Evolutionary conservation across 1,140 invertebrate genomes (phyloP), one percentile per base, ranked within the genome.

Genomic region (Dolichoris vasculosae): DNA sequence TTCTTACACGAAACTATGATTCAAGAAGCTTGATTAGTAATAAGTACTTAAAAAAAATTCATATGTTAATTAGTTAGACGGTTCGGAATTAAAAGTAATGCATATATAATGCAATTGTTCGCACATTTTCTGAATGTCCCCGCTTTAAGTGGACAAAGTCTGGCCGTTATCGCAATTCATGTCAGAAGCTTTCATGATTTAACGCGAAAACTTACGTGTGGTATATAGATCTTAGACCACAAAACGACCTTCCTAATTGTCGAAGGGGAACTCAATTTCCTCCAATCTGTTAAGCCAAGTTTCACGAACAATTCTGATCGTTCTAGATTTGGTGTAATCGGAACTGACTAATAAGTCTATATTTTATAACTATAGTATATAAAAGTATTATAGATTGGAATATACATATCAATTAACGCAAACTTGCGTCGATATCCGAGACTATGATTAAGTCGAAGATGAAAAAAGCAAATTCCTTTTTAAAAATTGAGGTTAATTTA

Each of bases 61-160:
- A 55, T 59, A 75, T 38, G 48, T 40, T 71, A 75, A 59, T 75
- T 59, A 82, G 13, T 32, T 4, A 32, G 1, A 15, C 0, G 40
- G 8, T n/a, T 30, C 26, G 23, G 3, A 85, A 80, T 73, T 59
- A n/a, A 80, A 85, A 85, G 64, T 73, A 80, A 85, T 85, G 77
- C 83, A 80, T 85, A 73, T 79, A 63, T 80, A 73, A 80, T 79
- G 67, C 76, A 55, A 85, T 85, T 85, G 67, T 85, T 85, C 48
- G 77, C 67, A 59, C 83, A 43, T 85, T 85, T 85, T 85, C 83
- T 46, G 64, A 69, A 84, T 79, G 75, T 69, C 84, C 77, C 43
- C 64, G 64, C 83, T 87, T 90, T 88, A 88, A 89, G 89, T 90
- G 88, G 86, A 89, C 89, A 87, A 90, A 89, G 87, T 90, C 89